phyloP scores from a whole-genome alignment of 2,113 vertebrate species.

The Festucalex cinctus region DNA sequence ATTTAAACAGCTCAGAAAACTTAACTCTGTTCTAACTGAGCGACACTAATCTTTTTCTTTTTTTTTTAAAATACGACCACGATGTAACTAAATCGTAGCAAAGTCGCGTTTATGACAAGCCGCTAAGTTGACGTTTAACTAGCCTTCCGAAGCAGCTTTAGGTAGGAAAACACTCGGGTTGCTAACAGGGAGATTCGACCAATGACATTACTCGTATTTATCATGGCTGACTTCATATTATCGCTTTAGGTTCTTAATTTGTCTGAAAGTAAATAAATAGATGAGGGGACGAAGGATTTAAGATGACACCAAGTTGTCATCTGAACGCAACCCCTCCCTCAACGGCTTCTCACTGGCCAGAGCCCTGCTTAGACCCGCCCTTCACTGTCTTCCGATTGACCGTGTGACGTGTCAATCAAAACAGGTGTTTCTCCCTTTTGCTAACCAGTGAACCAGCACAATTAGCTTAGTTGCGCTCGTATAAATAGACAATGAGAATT shows the following conservation, averaged over 20 bases:
- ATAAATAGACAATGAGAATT: accelerated
- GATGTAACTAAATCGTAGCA: neutral
- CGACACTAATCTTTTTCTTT: accelerated
- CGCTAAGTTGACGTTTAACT: neutral
- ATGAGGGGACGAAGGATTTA: neutral
- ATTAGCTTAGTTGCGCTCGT: neutral
- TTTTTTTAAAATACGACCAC: neutral
- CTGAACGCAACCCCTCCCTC: neutral
- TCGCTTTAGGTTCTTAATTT: neutral
- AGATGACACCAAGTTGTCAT: neutral
- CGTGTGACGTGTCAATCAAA: slow-evolving; percentile 45
- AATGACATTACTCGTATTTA: neutral
- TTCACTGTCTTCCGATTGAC: slow-evolving; percentile 23
- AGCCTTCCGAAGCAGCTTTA: neutral
- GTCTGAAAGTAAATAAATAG: neutral
- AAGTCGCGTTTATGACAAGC: neutral
- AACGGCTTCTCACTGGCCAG: neutral
- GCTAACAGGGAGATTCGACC: neutral
- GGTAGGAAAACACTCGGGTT: neutral
- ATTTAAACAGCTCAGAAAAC: slow-evolving; percentile 8
- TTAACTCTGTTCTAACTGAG: neutral
- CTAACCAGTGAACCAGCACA: slow-evolving; percentile 22
- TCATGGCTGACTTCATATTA: neutral
- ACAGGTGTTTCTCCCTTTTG: slow-evolving; percentile 48
- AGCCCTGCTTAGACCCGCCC: slow-evolving; percentile 36